Conservation (phyloP, 2,888 invertebrate genomes). For the Rambutsinella grinnellia region DNA sequence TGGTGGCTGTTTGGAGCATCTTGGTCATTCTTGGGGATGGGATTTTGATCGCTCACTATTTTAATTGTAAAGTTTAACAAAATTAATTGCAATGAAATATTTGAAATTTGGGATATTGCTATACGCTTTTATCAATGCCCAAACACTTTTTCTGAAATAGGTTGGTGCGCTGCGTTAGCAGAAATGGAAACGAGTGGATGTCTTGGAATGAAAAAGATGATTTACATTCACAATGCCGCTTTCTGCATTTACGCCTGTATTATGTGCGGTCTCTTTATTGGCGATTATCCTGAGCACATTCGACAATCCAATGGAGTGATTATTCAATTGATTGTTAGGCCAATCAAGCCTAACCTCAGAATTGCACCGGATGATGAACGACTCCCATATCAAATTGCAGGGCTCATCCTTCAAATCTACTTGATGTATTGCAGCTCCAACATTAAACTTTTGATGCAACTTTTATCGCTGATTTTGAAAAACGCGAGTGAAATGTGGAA, state of each 20-base stretch:
- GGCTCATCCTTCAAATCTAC: constrained; percentile 42
- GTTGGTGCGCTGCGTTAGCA: constrained; percentile 42
- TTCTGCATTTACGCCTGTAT: too few relatives aligned
- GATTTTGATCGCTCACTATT: constrained; percentile 40
- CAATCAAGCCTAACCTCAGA: constrained; percentile 3
- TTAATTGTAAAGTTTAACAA: constrained; percentile 42
- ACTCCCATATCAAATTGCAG: constrained; percentile 23
- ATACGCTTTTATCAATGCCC: background rate
- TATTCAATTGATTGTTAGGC: constrained; percentile 12
- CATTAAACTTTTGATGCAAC: constrained; percentile 37
- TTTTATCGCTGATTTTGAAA: constrained; percentile 42
- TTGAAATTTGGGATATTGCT: too few relatives aligned
- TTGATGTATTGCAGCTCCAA: constrained; percentile 28
- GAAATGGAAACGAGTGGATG: constrained; percentile 58
- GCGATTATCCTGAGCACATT: constrained; percentile 24
- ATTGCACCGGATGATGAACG: background rate
- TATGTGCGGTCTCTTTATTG: constrained; percentile 4
- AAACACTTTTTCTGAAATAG: background rate
- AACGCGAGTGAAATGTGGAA: constrained; percentile 58
- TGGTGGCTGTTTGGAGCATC: constrained; percentile 46
- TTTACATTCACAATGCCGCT: too few relatives aligned
- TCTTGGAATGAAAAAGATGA: constrained; percentile 9
- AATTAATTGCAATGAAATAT: background rate
- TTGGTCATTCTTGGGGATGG: constrained; percentile 52
- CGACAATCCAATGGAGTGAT: constrained; percentile 27